A percentile compares a stretch with the other conserved stretches of the same genome.
These are phyloP conservation scores for Rhea pennata DNA, from an alignment of 2,113 vertebrate species.

Conservation along the genomic window DNA sequence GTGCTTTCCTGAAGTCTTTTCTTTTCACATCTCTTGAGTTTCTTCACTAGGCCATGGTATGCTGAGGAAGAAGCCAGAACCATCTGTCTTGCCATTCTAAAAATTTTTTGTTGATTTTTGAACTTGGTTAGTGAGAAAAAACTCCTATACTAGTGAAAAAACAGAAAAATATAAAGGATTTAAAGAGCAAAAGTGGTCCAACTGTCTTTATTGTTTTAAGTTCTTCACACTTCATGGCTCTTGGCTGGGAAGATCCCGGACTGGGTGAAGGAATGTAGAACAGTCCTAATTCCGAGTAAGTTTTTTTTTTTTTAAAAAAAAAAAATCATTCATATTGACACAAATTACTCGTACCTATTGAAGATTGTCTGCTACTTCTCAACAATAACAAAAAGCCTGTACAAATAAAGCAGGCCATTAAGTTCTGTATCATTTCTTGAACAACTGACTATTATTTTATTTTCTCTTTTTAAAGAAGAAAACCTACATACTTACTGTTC, in stretches of 20 bases:
- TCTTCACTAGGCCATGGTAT: fast-evolving
- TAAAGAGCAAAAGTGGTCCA: background rate
- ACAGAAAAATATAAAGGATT: background rate
- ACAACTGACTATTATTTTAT: background rate
- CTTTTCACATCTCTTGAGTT: background rate
- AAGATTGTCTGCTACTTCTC: background rate
- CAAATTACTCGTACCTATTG: background rate
- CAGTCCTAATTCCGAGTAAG: too few species aligned
- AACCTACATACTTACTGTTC: background rate
- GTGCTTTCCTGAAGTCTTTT: background rate
- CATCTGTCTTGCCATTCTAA: background rate
- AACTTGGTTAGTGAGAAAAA: background rate
- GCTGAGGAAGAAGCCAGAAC: background rate
- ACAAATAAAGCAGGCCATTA: fast-evolving
- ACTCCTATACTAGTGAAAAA: background rate
- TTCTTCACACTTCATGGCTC: background rate
- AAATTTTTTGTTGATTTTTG: background rate
- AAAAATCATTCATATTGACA: background rate
- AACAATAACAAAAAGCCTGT: background rate
- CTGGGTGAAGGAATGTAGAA: too few species aligned
- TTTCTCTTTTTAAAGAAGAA: background rate
- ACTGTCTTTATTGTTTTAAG: background rate
- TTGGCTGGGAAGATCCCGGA: too few species aligned
- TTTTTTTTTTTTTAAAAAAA: background rate
- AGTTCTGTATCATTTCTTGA: background rate